These are phyloP conservation scores for Drosophila prostipennis DNA, from an alignment of 2,888 invertebrate genomes.

Conservation along the genomic window DNA sequence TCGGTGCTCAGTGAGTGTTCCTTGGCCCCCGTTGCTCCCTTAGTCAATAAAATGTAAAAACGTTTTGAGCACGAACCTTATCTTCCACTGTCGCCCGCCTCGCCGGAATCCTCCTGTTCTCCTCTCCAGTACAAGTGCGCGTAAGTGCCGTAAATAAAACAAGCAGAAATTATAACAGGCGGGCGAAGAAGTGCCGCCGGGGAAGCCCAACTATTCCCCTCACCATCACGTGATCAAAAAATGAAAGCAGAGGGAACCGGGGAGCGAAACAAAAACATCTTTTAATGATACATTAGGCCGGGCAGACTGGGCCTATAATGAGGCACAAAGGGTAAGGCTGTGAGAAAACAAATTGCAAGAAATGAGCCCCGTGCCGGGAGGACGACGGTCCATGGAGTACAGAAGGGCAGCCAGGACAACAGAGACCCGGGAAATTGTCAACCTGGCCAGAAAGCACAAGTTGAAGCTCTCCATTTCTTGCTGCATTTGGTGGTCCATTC, in stretches of 20 bases:
- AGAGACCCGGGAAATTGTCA: not conserved
- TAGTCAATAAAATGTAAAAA: constrained; percentile 76
- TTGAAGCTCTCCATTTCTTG: not conserved
- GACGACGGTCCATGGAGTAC: constrained; percentile 1
- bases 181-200: constrained; percentile 12
- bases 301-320: constrained; percentile 54
- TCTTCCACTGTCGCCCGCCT: constrained; percentile 30
- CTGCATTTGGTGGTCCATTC: constrained; percentile 67
- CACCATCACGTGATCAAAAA: not conserved
- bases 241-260: not conserved
- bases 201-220: constrained; percentile 7
- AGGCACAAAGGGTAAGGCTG: constrained; percentile 43
- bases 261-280: constrained; percentile 46
- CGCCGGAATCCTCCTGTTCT: not conserved
- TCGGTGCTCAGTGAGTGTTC: constrained; percentile 12
- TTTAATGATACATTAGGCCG: constrained; percentile 66
- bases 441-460: not conserved
- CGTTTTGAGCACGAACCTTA: constrained; percentile 78
- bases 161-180: constrained; percentile 67
- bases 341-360: constrained; percentile 37
- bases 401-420: not conserved
- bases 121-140: constrained; percentile 53
- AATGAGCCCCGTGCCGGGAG: constrained; percentile 35
- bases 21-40: constrained; percentile 14
- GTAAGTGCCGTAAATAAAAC: constrained; percentile 73